These are phyloP conservation scores for Bathynomus jamesi DNA, from an alignment of 1,140 invertebrate species.

Conservation along the genomic window DNA sequence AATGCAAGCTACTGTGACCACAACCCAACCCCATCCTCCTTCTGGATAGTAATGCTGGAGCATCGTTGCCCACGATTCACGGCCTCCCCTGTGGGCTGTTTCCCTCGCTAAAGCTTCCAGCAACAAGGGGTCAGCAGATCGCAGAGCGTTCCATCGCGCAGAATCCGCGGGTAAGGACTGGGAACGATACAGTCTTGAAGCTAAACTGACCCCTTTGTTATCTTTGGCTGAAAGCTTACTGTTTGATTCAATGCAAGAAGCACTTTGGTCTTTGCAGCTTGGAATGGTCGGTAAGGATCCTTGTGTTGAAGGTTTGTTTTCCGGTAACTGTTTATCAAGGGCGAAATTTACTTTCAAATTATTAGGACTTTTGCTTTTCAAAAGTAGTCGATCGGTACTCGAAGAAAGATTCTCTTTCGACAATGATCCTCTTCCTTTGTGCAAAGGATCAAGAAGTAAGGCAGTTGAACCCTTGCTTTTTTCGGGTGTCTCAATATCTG, in stretches of 20 bases:
- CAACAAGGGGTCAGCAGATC: neutral
- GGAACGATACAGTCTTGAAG: constrained; percentile 6
- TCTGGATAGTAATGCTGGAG: constrained; percentile 65
- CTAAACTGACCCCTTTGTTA: no score
- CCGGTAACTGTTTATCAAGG: neutral
- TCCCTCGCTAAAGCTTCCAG: neutral
- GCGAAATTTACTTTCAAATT: neutral
- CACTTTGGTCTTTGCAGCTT: neutral
- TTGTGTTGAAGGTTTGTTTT: neutral
- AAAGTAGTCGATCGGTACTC: neutral
- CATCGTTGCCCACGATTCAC: constrained; percentile 25
- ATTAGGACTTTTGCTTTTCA: neutral
- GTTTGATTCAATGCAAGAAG: neutral
- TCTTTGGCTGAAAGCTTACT: neutral
- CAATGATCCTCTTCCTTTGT: neutral
- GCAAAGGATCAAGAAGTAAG: neutral
- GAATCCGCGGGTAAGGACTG: constrained; percentile 8
- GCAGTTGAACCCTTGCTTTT: neutral
- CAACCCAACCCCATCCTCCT: constrained; percentile 72
- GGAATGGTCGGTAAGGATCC: neutral
- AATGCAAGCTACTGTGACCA: constrained; percentile 56
- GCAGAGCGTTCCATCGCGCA: constrained; percentile 1
- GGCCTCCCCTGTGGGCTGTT: neutral
- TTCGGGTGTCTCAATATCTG: no score
- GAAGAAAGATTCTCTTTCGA: neutral